Percentiles rank a stretch among this genome's conserved stretches.
Evolutionary conservation across 2,888 invertebrate genomes (phyloP).

Genomic region (Empis stercorea): DNA sequence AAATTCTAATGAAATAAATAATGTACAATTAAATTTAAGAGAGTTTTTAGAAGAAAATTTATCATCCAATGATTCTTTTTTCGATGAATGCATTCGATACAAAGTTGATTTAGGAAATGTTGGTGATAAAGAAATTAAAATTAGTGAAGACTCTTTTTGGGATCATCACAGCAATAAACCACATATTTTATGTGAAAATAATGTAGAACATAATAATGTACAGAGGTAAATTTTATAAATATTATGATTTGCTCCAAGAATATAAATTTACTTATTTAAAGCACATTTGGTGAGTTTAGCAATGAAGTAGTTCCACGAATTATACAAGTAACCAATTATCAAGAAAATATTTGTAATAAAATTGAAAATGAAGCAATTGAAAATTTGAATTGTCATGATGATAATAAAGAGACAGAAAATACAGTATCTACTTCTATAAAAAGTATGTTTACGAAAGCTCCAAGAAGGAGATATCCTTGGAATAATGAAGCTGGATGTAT

Average conservation of each 20-base stretch:
- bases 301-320: constrained; percentile 28
- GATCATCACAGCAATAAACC: constrained; percentile 15
- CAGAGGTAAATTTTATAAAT: constrained; percentile 10
- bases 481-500: constrained; percentile 10
- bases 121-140: background rate
- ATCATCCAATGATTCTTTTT: constrained; percentile 26
- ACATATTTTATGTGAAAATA: constrained; percentile 19
- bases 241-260: background rate
- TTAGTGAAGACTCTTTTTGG: too few species aligned
- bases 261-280: background rate
- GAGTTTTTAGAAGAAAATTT: constrained; percentile 33
- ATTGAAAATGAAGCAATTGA: background rate
- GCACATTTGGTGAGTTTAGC: background rate
- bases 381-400: too few species aligned
- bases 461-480: constrained; percentile 38
- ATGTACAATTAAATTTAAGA: constrained; percentile 32
- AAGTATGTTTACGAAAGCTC: constrained; percentile 32
- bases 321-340: constrained; percentile 32
- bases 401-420: background rate
- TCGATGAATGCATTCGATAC: constrained; percentile 11
- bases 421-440: constrained; percentile 18
- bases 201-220: constrained; percentile 11
- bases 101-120: background rate
- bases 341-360: constrained; percentile 18
- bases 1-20: constrained; percentile 21